Evolutionary conservation across 2,888 invertebrate genomes (phyloP).

Genomic region (Pollenia griseotomentosa): DNA sequence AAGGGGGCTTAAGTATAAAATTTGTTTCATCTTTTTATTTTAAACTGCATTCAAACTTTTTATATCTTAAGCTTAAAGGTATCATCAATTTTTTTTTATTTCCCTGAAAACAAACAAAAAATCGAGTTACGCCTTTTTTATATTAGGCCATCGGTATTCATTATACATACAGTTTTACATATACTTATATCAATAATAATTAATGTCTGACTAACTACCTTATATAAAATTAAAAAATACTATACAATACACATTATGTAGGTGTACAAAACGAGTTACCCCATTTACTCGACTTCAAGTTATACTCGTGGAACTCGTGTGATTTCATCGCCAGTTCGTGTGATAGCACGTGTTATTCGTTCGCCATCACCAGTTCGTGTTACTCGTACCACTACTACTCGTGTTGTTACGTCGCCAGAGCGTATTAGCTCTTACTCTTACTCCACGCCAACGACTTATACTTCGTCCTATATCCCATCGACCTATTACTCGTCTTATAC

Average conservation of each 20-base stretch:
- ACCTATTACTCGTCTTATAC: conserved; percentile 77
- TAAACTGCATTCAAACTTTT: too few species aligned
- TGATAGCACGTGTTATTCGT: conserved; percentile 79
- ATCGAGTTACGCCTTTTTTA: too few species aligned
- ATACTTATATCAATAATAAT: too few species aligned
- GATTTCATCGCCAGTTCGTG: conserved; percentile 81
- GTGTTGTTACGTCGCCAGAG: conserved; percentile 81
- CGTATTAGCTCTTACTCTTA: conserved; percentile 78
- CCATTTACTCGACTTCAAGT: conserved; percentile 83
- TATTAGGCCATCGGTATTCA: too few species aligned
- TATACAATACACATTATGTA: conserved; percentile 75
- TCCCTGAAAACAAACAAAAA: too few species aligned
- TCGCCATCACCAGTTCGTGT: conserved; percentile 80
- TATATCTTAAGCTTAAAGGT: too few species aligned
- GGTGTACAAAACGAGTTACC: conserved; percentile 83
- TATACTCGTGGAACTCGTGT: conserved; percentile 82
- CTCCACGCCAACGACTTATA: conserved; percentile 76
- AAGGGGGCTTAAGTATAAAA: too few species aligned
- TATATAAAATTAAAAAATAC: conserved; percentile 10
- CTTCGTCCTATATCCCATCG: conserved; percentile 77
- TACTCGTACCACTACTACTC: conserved; percentile 80
- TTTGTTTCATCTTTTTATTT: too few species aligned
- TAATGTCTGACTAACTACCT: not conserved
- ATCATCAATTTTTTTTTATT: too few species aligned
- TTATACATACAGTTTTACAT: too few species aligned